These are phyloP conservation scores for Margarornis squamiger DNA, from an alignment of 2,797 vertebrate species.

Conservation along the genomic window DNA sequence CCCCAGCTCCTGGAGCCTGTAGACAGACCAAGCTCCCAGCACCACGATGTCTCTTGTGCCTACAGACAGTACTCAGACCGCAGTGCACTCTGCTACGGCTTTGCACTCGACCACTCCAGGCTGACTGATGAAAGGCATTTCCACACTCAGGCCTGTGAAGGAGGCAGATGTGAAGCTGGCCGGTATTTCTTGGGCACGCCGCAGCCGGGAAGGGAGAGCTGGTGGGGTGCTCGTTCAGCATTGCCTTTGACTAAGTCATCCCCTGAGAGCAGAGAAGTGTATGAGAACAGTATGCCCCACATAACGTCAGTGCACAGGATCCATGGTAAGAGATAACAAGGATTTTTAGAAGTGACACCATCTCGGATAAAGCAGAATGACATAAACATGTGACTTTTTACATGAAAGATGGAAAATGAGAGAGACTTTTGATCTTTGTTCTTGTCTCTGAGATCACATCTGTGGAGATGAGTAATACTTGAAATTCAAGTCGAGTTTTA, in stretches of 20 bases:
- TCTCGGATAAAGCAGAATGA: background rate
- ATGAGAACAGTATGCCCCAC: conserved; percentile 84
- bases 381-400: background rate
- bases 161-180: conserved; percentile 89
- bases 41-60: conserved; percentile 85
- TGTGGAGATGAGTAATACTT: background rate
- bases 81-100: conserved; percentile 83
- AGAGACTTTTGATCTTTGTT: background rate
- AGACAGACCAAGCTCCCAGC: conserved; percentile 79
- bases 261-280: conserved; percentile 85
- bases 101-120: conserved; percentile 83
- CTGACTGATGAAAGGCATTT: conserved; percentile 84
- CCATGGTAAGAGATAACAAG: conserved; percentile 83
- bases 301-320: conserved; percentile 87
- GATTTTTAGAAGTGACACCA: background rate
- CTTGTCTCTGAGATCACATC: background rate
- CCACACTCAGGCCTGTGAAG: conserved; percentile 87
- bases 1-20: conserved; percentile 89
- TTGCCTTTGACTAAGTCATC: conserved; percentile 85
- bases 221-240: conserved; percentile 88
- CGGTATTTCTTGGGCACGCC: conserved; percentile 91
- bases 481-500: background rate
- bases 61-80: conserved; percentile 87
- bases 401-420: background rate
- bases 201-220: conserved; percentile 83